These are phyloP conservation scores for Cordylochernes scorpioides DNA, from an alignment of 2,888 invertebrate genomes.

Conservation along the genomic window DNA sequence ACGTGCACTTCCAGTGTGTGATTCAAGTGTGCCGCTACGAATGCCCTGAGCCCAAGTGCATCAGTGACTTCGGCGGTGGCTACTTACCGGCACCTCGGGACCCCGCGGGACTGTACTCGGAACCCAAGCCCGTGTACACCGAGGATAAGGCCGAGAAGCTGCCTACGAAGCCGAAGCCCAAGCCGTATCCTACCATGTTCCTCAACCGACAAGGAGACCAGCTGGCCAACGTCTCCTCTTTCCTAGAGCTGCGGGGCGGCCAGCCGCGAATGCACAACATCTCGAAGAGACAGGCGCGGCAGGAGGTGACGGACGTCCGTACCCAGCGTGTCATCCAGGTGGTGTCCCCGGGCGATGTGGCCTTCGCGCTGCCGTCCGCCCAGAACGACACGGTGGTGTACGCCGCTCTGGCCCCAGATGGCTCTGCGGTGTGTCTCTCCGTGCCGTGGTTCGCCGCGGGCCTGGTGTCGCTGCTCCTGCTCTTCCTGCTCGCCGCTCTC, in stretches of 20 bases:
- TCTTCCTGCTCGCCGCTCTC: constrained; percentile 61
- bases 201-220: constrained; percentile 11
- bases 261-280: constrained; percentile 66
- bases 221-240: constrained; percentile 4
- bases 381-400: constrained; percentile 38
- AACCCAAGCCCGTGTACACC: constrained; percentile 24
- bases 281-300: constrained; percentile 26
- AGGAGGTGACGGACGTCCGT: constrained; percentile 36
- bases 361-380: constrained; percentile 39
- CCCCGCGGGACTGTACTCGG: constrained; percentile 55
- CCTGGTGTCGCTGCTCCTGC: constrained; percentile 59
- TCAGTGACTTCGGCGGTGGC: constrained; percentile 26
- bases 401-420: constrained; percentile 25
- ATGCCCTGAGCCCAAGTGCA: constrained; percentile 13
- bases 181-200: constrained; percentile 4
- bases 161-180: background rate
- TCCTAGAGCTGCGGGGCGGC: constrained; percentile 29
- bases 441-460: constrained; percentile 76
- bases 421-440: constrained; percentile 65
- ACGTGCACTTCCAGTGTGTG: constrained; percentile 85
- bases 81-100: constrained; percentile 48
- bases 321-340: constrained; percentile 24
- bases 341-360: constrained; percentile 26
- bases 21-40: constrained; percentile 81
- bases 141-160: background rate